Percentiles rank a stretch among this genome's conserved stretches.
Conservation (phyloP, 1,140 invertebrate species). For the Belonocnema kinseyi region DNA sequence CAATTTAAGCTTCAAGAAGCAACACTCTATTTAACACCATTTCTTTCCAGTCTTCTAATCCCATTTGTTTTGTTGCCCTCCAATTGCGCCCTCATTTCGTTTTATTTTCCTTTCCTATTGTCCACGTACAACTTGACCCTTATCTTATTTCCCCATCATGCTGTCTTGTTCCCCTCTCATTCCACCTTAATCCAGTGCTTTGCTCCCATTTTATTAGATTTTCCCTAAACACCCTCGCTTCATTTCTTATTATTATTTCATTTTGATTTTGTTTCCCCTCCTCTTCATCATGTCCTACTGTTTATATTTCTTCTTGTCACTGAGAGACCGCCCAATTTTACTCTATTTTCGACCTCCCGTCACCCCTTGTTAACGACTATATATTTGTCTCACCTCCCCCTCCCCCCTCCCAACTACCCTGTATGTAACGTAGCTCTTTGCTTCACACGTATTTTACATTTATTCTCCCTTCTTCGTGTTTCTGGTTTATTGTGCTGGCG, state of each 20-base stretch:
- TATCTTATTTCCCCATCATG: constrained; percentile 19
- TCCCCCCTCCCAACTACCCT: too few relatives aligned
- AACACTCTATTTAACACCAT: neutral
- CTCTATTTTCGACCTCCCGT: too few relatives aligned
- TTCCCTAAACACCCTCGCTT: constrained; percentile 8
- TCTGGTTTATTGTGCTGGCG: too few relatives aligned
- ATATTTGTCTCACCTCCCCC: too few relatives aligned
- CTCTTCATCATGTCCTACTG: neutral
- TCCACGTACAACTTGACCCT: constrained; percentile 24
- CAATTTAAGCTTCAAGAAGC: neutral
- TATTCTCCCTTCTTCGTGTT: too few relatives aligned
- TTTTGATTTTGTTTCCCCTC: constrained; percentile 1
- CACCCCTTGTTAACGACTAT: too few relatives aligned
- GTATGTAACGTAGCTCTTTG: too few relatives aligned
- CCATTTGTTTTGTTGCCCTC: constrained; percentile 1
- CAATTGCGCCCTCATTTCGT: constrained; percentile 7
- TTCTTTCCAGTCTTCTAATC: constrained; percentile 4
- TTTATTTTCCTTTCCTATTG: constrained; percentile 7
- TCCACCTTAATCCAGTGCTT: neutral
- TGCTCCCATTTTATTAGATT: constrained; percentile 12
- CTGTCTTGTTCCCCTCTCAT: neutral
- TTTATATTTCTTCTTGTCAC: neutral
- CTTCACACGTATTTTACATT: too few relatives aligned
- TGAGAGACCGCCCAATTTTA: too few relatives aligned
- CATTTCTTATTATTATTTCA: constrained; percentile 10